Percentiles rank a stretch among this genome's conserved stretches.
These are phyloP conservation scores for Ceratoteleas bidentatus DNA, from an alignment of 1,140 invertebrate genomes.

Conservation along the genomic window DNA sequence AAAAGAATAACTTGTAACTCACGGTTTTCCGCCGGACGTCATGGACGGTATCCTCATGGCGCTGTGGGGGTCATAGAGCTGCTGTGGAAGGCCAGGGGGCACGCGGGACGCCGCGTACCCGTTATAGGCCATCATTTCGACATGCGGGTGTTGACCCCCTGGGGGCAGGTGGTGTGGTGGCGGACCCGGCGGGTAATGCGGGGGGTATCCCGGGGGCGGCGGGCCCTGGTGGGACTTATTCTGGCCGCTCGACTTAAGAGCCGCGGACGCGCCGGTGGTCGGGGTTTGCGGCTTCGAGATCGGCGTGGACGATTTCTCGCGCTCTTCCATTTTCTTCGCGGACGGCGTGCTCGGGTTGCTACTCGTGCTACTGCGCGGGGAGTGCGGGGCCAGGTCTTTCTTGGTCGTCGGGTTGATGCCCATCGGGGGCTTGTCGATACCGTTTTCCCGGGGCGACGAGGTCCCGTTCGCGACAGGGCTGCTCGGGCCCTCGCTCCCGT, in stretches of 20 bases:
- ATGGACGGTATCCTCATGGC: constrained; percentile 89
- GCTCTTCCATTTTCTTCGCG: constrained; percentile 87
- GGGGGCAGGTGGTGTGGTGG: constrained; percentile 77
- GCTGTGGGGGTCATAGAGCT: constrained; percentile 89
- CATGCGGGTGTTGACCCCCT: constrained; percentile 73
- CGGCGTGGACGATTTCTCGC: constrained; percentile 92
- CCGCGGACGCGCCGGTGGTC: constrained; percentile 84
- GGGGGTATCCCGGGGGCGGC: constrained; percentile 78
- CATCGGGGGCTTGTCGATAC: constrained; percentile 83
- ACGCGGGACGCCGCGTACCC: constrained; percentile 76
- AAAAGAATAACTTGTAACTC: constrained; percentile 80
- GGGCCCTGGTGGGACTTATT: constrained; percentile 77
- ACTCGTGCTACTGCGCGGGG: constrained; percentile 88
- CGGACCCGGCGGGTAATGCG: constrained; percentile 75
- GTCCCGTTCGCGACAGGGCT: constrained; percentile 85
- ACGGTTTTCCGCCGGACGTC: constrained; percentile 93
- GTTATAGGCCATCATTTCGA: constrained; percentile 80
- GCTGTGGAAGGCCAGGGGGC: constrained; percentile 82
- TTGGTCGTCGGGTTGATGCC: constrained; percentile 77
- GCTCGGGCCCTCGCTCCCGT: constrained; percentile 87
- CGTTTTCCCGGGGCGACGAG: constrained; percentile 91
- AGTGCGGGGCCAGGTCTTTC: constrained; percentile 84
- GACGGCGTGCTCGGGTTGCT: constrained; percentile 89
- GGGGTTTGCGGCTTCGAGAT: constrained; percentile 95
- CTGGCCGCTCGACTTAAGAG: constrained; percentile 78